phyloP scores from a whole-genome alignment of 35 echinoderm and acorn worm genomes.

The Apostichopus parvimensis region DNA sequence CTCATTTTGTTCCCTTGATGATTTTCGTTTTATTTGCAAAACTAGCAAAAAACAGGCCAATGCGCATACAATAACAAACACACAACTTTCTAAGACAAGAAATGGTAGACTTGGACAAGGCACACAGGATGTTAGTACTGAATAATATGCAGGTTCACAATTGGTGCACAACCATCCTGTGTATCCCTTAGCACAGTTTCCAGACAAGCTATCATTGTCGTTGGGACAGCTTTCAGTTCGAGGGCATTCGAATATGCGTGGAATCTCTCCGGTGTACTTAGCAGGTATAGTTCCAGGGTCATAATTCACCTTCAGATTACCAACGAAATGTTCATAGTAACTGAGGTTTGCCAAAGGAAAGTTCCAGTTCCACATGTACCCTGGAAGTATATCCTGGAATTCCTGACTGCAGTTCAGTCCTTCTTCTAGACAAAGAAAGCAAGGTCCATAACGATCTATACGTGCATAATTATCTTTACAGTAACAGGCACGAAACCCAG shows the following conservation, averaged over 20 bases:
- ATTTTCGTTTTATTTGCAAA: background rate
- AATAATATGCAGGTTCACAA: constrained; percentile 9
- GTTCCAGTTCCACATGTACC: background rate
- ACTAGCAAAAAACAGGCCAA: background rate
- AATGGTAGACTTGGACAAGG: background rate
- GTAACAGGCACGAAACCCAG: constrained; percentile 47
- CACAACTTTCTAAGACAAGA: background rate
- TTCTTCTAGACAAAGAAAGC: constrained; percentile 17
- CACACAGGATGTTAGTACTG: background rate
- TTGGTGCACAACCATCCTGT: constrained; percentile 12
- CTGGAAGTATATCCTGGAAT: constrained; percentile 8
- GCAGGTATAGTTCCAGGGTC: background rate
- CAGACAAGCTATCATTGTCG: background rate
- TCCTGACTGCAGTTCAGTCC: constrained; percentile 49
- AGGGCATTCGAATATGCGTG: background rate
- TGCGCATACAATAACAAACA: background rate
- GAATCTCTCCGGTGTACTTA: background rate
- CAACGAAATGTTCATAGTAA: background rate
- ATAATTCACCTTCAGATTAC: background rate
- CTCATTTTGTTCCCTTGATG: background rate
- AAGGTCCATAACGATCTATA: constrained; percentile 30
- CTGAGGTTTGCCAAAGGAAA: background rate
- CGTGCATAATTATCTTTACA: constrained; percentile 36
- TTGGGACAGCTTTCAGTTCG: background rate
- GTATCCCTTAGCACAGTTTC: constrained; percentile 9